These are phyloP conservation scores for Caenorhabditis angaria DNA, from an alignment of 2,888 invertebrate genomes.

Conservation along the genomic window DNA sequence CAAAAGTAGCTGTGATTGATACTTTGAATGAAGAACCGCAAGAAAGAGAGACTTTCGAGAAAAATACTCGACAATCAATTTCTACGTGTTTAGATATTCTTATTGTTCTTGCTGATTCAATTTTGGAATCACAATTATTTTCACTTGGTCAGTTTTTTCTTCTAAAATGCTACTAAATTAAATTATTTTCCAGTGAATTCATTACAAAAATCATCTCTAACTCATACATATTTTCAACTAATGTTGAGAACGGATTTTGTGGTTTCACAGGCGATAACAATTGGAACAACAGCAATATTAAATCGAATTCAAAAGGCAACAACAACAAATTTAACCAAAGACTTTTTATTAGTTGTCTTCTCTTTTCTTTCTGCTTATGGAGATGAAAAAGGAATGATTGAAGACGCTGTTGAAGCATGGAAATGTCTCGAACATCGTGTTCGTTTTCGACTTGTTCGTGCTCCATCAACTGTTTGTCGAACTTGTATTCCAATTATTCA, in stretches of 20 bases:
- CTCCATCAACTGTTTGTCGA: slow-evolving; percentile 57
- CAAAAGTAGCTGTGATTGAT: slow-evolving; percentile 68
- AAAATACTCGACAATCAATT: slow-evolving; percentile 52
- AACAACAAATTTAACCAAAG: slow-evolving; percentile 1
- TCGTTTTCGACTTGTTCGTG: slow-evolving; percentile 61
- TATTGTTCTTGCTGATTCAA: slow-evolving; percentile 54
- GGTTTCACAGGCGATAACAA: slow-evolving; percentile 63
- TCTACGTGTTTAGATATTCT: slow-evolving; percentile 59
- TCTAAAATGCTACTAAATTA: neutral
- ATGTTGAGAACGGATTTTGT: slow-evolving; percentile 65
- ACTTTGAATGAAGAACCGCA: slow-evolving; percentile 55
- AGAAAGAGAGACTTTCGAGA: slow-evolving; percentile 47
- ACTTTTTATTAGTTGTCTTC: slow-evolving; percentile 61
- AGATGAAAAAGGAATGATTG: slow-evolving; percentile 70
- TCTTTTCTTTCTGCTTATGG: slow-evolving; percentile 69
- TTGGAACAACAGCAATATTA: slow-evolving; percentile 66
- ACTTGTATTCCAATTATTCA: slow-evolving; percentile 65
- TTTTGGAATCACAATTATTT: slow-evolving; percentile 64
- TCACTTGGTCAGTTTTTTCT: slow-evolving; percentile 24
- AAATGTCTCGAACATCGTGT: slow-evolving; percentile 50
- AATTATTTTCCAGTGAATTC: slow-evolving; percentile 31
- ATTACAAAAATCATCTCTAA: slow-evolving; percentile 48
- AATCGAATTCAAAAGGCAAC: slow-evolving; percentile 49
- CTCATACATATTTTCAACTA: slow-evolving; percentile 63
- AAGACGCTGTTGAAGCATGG: slow-evolving; percentile 63